Conservation (phyloP, 1,140 invertebrate genomes). For the Hypsibius dujardini region DNA sequence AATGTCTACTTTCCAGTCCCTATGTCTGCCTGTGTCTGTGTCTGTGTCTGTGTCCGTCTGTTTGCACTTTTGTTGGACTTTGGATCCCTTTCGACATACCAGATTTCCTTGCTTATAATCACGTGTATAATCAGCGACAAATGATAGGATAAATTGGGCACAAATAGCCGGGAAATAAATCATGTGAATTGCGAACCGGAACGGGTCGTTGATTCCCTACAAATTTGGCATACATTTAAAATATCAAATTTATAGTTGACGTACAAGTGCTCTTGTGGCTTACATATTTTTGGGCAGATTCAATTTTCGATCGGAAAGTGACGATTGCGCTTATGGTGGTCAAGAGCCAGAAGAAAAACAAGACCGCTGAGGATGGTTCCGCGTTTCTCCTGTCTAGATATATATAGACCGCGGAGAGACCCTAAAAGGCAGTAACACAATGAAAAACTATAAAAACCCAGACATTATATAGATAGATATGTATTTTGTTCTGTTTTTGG, state of each 20-base stretch:
- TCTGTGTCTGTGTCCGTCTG: no score
- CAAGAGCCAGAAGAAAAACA: constrained; percentile 15
- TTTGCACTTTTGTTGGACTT: no score
- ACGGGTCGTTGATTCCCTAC: background rate
- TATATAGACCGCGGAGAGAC: background rate
- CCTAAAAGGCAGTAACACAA: background rate
- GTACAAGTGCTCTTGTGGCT: background rate
- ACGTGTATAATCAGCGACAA: background rate
- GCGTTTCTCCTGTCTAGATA: background rate
- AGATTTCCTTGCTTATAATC: background rate
- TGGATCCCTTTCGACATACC: background rate
- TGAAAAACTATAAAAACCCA: no score
- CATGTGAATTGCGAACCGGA: background rate
- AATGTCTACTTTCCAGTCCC: no score
- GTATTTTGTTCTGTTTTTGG: no score
- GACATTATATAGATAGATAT: no score
- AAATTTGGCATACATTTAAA: no score
- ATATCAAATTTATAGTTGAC: no score
- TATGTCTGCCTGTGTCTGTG: no score
- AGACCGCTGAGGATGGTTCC: background rate
- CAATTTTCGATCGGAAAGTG: background rate
- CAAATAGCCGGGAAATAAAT: background rate
- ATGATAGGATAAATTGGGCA: constrained; percentile 5
- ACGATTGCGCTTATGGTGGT: background rate
- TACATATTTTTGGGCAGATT: background rate